Conservation (phyloP, 2,888 invertebrate genomes). For the Tenthredo livida region DNA sequence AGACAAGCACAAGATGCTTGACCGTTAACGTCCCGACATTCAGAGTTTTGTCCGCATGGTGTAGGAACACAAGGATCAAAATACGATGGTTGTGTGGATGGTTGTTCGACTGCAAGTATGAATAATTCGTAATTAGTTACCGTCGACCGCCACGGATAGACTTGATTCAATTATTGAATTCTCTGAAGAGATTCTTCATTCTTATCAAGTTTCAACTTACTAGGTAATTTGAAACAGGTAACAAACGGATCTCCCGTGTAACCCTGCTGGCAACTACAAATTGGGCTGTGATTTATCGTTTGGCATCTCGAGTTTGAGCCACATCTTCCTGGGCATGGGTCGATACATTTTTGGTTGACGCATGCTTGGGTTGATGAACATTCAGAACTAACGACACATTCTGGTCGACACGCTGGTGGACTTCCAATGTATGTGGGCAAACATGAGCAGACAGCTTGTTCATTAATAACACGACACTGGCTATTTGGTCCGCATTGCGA, state of each 20-base stretch:
- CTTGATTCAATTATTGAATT: background rate
- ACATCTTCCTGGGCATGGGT: constrained; percentile 72
- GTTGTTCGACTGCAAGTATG: constrained; percentile 64
- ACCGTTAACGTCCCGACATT: constrained; percentile 74
- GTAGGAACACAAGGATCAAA: constrained; percentile 82
- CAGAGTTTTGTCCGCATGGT: constrained; percentile 81
- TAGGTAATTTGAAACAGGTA: constrained; percentile 74
- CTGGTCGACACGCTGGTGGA: constrained; percentile 71
- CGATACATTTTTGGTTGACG: constrained; percentile 71
- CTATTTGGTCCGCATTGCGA: constrained; percentile 82
- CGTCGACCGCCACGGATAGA: background rate
- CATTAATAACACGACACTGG: constrained; percentile 81
- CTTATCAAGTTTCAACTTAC: constrained; percentile 55
- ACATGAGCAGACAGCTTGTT: constrained; percentile 88
- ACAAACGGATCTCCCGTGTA: constrained; percentile 70
- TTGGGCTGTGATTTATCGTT: constrained; percentile 71
- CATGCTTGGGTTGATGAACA: constrained; percentile 71
- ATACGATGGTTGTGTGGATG: constrained; percentile 71
- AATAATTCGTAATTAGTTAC: background rate
- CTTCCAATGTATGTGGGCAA: constrained; percentile 83
- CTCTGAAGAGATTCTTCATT: background rate
- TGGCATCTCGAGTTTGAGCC: constrained; percentile 70
- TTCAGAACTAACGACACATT: constrained; percentile 73
- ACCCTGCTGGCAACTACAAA: constrained; percentile 71
- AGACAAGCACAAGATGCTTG: constrained; percentile 78